phyloP scores from a whole-genome alignment of 2,888 invertebrate species.

The Omphaloscelis lunosa region DNA sequence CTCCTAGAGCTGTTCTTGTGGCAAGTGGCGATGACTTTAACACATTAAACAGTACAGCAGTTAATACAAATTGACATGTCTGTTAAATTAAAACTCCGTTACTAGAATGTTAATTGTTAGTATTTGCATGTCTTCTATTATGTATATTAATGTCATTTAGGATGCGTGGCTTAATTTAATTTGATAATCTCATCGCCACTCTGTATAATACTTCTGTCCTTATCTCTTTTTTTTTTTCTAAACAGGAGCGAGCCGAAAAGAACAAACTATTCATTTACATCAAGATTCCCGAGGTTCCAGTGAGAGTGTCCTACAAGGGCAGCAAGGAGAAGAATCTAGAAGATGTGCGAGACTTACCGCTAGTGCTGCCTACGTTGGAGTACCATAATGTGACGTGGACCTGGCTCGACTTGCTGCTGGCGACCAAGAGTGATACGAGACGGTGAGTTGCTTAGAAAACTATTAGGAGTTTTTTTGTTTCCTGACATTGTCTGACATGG shows the following conservation, averaged over 20 bases:
- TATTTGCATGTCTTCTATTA: background rate
- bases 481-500: too few relatives aligned
- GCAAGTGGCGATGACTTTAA: background rate
- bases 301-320: constrained; percentile 98
- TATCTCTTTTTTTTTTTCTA: background rate
- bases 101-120: background rate
- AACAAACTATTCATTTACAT: constrained; percentile 99
- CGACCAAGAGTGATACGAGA: constrained; percentile 98
- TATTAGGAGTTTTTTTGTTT: background rate
- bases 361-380: constrained; percentile 98
- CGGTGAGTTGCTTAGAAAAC: constrained; percentile 76
- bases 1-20: background rate
- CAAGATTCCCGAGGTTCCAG: constrained; percentile 99
- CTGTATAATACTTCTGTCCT: background rate
- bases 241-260: constrained; percentile 98
- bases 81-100: too few relatives aligned
- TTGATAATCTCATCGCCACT: background rate
- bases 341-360: constrained; percentile 98
- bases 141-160: background rate
- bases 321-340: constrained; percentile 99
- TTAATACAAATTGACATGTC: too few relatives aligned
- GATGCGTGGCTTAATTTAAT: background rate
- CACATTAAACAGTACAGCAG: background rate
- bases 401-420: constrained; percentile 98
- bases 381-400: constrained; percentile 99